phyloP scores from a whole-genome alignment of 1,140 invertebrate genomes.

The Solenopsis invicta region DNA sequence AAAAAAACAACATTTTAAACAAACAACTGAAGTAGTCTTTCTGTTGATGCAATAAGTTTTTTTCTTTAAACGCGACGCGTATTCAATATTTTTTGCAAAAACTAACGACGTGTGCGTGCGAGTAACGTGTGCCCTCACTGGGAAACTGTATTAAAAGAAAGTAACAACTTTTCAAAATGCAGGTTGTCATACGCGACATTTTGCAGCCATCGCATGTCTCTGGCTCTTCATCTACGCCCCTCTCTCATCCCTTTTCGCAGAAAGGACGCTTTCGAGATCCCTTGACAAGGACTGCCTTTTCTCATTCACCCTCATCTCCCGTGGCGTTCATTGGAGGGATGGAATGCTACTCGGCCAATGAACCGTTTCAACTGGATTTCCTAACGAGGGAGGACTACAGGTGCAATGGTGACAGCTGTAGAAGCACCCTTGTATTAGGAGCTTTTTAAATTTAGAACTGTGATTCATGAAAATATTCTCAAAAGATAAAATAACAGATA shows the following conservation, averaged over 20 bases:
- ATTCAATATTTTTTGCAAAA: neutral
- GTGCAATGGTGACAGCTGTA: slow-evolving; percentile 40
- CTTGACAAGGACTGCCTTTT: slow-evolving; percentile 59
- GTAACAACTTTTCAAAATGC: neutral
- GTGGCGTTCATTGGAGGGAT: slow-evolving; percentile 49
- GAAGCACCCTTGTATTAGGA: neutral
- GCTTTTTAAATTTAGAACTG: neutral
- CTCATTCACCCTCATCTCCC: slow-evolving; percentile 60
- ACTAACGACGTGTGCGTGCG: neutral
- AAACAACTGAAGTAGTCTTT: neutral
- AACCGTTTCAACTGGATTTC: slow-evolving; percentile 49
- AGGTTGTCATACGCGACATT: neutral
- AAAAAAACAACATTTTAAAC: neutral
- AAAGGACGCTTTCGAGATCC: neutral
- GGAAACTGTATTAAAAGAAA: neutral
- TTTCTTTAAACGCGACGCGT: neutral
- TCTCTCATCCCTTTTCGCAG: slow-evolving; percentile 21
- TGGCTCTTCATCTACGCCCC: slow-evolving; percentile 1
- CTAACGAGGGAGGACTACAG: slow-evolving; percentile 44
- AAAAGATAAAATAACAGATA: neutral
- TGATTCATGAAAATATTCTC: slow-evolving; percentile 6
- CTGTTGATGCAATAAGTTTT: neutral
- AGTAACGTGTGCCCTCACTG: neutral
- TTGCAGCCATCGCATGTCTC: neutral
- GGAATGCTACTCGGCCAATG: slow-evolving; percentile 51